Evolutionary conservation across 2,797 vertebrate genomes (phyloP), one percentile per base, ranked within the genome.

Genomic region (Sebastes kiyomatsui): DNA sequence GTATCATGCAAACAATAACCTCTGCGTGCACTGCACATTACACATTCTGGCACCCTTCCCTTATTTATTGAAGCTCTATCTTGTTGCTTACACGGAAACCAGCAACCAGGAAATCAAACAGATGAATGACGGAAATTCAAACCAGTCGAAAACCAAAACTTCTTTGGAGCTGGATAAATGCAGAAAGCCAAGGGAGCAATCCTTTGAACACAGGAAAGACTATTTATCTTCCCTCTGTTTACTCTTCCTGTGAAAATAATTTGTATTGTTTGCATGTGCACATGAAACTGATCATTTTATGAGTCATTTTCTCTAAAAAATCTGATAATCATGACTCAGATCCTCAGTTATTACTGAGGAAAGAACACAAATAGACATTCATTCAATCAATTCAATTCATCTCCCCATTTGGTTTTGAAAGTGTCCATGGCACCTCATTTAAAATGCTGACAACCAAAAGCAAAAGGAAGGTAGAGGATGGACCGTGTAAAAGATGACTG

Each of bases 91-190:
- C 46, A 56, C 7, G 12, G 28, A 70, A n/a, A 32, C 27, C 66
- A 46, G 22, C 30, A 42, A 64, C 62, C 55, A 77, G 62, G 72
- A 84, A 70, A 68, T 71, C 22, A 74, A 67, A 68, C 54, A 68
- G 68, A 82, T 68, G 33, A 66, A 8, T 12, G 33, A 59, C 22
- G 14, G 25, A 68, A 38, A 67, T 68, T 55, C 54, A 46, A 82
- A 71, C 12, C 30, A 60, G 38, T 33, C 22, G 30, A 70, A 70
- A 67, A 42, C 18, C 13, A 32, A 49, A 54, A n/a, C 18, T 33
- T 73, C 27, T 56, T 49, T 55, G n/a, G 52, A 67, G 9, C 25
- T 55, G n/a, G 55, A 42, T 28, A 8, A 54, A 66, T 70, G 23
- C 38, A 46, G 35, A 74, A 52, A 20, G 32, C 27, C 27, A 18